Base-by-base conservation (phyloP, 2,797 vertebrate genomes). In the Tangara arthus region DNA sequence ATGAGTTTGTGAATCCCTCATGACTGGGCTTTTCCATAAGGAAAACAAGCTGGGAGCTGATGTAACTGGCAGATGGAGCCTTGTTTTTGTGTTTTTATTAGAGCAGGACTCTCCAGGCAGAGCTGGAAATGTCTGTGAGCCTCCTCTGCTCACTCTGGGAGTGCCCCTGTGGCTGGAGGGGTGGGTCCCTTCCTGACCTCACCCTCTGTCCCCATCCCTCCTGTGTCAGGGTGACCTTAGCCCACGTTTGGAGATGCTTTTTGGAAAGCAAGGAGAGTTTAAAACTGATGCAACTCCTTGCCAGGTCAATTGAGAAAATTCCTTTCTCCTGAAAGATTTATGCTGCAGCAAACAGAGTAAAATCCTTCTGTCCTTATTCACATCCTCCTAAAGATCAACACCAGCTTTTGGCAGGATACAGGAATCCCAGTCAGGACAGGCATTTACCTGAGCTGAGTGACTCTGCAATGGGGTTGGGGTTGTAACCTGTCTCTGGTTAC, bases 1-100 rank as follows among this genome's bases (percentile, higher is more conserved):
- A 84, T 93, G 83, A 88, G 50, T 55, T 82, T 82, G 44, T 69
- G 77, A 82, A 23, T 95, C 94, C 90, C 70, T 88, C 21, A 0
- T n/a, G 93, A 15, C 50, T 72, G 56, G 50, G 42, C 63, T 66
- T 68, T 94, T 84, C 75, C 63, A 30, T 56, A 57, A 93, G 75
- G 77, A 61, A 89, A 94, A 86, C 57, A 72, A 52, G 69, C 32
- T 6, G 32, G 78, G n/a, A 27, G 63, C 60, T 89, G 72, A 84
- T 78, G 79, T 64, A 87, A 73, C 5, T 65, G 80, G 57, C 66
- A 56, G 80, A 47, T 82, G 76, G 81, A 59, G 34, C 30, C 46
- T 79, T 90, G 68, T 5, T 37, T 53, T 46, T 20, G n/a, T 84
- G 18, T 30, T 82, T 70, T 76, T 11, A 6, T 64, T 52, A 35